Evolutionary conservation across 2,888 invertebrate species (phyloP).

Genomic region (Craniophora ligustri): DNA sequence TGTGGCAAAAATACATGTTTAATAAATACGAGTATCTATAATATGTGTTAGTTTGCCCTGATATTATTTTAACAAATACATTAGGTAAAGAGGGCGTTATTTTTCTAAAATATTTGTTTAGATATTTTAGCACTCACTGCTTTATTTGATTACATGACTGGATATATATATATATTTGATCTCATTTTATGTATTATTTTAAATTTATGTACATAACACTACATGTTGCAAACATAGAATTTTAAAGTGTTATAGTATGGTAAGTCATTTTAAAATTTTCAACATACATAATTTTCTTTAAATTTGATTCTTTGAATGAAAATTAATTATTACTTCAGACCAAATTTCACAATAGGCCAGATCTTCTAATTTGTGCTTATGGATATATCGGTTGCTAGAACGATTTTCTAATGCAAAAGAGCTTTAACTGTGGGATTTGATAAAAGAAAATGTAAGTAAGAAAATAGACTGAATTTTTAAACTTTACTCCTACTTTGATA

Average conservation of each 20-base stretch:
- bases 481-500: slow-evolving; percentile 83
- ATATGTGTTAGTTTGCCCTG: slow-evolving; percentile 47
- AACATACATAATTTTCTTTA: slow-evolving; percentile 53
- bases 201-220: slow-evolving; percentile 74
- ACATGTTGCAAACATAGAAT: slow-evolving; percentile 65
- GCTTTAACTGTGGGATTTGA: slow-evolving; percentile 84
- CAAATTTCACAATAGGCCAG: slow-evolving; percentile 75
- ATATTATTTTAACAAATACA: slow-evolving; percentile 54
- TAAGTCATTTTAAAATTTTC: slow-evolving; percentile 57
- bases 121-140: slow-evolving; percentile 67
- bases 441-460: slow-evolving; percentile 71
- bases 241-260: slow-evolving; percentile 59
- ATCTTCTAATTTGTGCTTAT: slow-evolving; percentile 63
- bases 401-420: slow-evolving; percentile 77
- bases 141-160: slow-evolving; percentile 72
- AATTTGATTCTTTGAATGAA: slow-evolving; percentile 48
- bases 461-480: slow-evolving; percentile 85
- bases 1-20: slow-evolving; percentile 44
- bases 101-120: slow-evolving; percentile 62
- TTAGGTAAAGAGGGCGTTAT: slow-evolving; percentile 56
- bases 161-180: slow-evolving; percentile 81
- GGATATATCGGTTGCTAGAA: slow-evolving; percentile 70
- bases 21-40: slow-evolving; percentile 44
- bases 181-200: slow-evolving; percentile 83
- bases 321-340: slow-evolving; percentile 68